Percentiles rank a stretch among this genome's conserved stretches.
These are phyloP conservation scores for Boulengeromyrus knoepffleri DNA, from an alignment of 2,113 vertebrate genomes.

Conservation along the genomic window DNA sequence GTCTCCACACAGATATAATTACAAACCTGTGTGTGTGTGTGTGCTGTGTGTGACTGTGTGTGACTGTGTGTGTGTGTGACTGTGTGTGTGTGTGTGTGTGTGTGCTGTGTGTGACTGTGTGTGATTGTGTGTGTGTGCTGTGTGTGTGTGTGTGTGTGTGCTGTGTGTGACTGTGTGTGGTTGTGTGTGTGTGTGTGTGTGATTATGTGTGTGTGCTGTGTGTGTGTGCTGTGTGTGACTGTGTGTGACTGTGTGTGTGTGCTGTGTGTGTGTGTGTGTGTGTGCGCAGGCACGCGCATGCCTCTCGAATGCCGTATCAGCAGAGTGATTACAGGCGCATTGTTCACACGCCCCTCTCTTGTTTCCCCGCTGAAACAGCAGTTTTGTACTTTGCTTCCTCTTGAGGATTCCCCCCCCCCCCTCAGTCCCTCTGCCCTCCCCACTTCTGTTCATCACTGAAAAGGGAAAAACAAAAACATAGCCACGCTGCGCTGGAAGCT, in stretches of 20 bases:
- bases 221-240: background rate
- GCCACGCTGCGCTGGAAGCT: background rate
- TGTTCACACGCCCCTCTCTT: background rate
- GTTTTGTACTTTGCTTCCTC: background rate
- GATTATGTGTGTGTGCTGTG: no score
- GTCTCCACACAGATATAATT: no score
- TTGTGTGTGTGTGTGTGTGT: background rate
- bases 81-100: background rate
- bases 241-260: no score
- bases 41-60: background rate
- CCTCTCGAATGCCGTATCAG: background rate
- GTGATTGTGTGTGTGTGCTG: no score
- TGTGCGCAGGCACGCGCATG: background rate
- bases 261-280: background rate
- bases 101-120: background rate
- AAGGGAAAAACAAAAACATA: background rate
- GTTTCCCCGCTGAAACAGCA: background rate
- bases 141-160: background rate
- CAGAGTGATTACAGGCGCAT: background rate
- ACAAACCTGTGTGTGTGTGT: background rate
- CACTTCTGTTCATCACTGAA: background rate
- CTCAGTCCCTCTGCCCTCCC: background rate
- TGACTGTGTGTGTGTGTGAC: no score
- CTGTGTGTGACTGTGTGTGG: background rate
- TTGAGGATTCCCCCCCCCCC: background rate